phyloP scores from a whole-genome alignment of 1,140 invertebrate species.

The Bombus waltoni region DNA sequence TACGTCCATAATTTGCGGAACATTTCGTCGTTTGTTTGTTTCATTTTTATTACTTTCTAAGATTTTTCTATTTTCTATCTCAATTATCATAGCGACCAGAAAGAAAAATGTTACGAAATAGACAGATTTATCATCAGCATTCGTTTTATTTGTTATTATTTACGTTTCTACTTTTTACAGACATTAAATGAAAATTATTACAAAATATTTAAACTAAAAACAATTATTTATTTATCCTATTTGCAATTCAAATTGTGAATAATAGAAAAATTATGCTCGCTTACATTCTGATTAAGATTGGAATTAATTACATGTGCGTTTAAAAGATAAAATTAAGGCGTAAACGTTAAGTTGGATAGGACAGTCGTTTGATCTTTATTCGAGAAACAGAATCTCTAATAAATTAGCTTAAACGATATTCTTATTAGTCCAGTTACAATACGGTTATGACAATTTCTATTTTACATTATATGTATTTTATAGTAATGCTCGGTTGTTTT shows the following conservation, averaged over 20 bases:
- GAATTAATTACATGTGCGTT: not conserved
- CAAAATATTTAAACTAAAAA: not conserved
- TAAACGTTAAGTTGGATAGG: not conserved
- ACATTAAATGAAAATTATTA: not conserved
- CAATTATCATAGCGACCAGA: not conserved
- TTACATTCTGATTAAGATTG: not conserved
- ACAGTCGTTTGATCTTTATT: constrained; percentile 20
- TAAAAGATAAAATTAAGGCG: not conserved
- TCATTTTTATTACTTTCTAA: not conserved
- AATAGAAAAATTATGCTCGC: not conserved
- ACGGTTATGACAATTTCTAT: constrained; percentile 33
- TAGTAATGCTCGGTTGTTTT: not conserved
- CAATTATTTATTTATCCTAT: not conserved
- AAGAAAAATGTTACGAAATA: not conserved
- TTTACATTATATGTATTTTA: constrained; percentile 21
- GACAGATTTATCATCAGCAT: not conserved
- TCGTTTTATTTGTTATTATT: not conserved
- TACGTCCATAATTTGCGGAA: not conserved
- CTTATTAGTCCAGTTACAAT: constrained; percentile 17
- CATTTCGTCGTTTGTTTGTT: not conserved
- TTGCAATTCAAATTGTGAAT: not conserved
- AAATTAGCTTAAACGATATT: constrained; percentile 23
- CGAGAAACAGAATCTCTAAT: constrained; percentile 12
- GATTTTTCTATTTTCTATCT: not conserved
- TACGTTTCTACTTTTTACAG: not conserved